phyloP scores from a whole-genome alignment of 1,140 invertebrate species.

The Drosophila pseudoobscura region DNA sequence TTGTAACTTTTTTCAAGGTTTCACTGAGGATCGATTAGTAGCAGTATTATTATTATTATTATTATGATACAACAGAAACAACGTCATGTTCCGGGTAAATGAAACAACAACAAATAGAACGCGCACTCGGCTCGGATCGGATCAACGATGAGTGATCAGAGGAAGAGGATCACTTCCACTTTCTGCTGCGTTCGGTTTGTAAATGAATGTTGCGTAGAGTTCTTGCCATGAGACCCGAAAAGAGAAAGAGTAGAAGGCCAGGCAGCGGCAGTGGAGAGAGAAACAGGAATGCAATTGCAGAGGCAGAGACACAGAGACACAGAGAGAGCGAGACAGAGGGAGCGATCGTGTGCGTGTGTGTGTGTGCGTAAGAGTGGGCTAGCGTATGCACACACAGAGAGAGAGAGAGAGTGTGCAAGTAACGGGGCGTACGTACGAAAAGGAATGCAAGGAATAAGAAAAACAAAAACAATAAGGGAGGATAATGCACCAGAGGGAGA shows the following conservation, averaged over 20 bases:
- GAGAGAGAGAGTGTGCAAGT: conserved; percentile 32
- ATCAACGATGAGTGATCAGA: conserved; percentile 36
- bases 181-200: conserved; percentile 78
- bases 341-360: conserved; percentile 25
- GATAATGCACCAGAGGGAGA: conserved; percentile 27
- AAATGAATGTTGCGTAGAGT: conserved; percentile 79
- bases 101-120: conserved; percentile 14
- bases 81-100: conserved; percentile 7
- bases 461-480: conserved; percentile 32
- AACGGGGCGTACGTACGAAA: conserved; percentile 8
- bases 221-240: conserved; percentile 41
- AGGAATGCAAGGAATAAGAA: conserved; percentile 32
- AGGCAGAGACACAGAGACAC: not conserved
- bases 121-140: conserved; percentile 15
- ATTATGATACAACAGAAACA: conserved; percentile 42
- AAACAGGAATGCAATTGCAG: conserved; percentile 76
- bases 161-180: conserved; percentile 68
- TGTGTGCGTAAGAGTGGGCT: not conserved
- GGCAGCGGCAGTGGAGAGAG: conserved; percentile 39
- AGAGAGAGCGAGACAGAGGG: conserved; percentile 6
- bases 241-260: conserved; percentile 36
- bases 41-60: conserved; percentile 3
- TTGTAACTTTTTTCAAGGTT: conserved; percentile 9
- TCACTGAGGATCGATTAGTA: conserved; percentile 10
- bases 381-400: conserved; percentile 56